Percentiles rank a stretch among this genome's conserved stretches.
Evolutionary conservation across 2,113 vertebrate genomes (phyloP).

Genomic region (Tretioscincus oriximinensis): DNA sequence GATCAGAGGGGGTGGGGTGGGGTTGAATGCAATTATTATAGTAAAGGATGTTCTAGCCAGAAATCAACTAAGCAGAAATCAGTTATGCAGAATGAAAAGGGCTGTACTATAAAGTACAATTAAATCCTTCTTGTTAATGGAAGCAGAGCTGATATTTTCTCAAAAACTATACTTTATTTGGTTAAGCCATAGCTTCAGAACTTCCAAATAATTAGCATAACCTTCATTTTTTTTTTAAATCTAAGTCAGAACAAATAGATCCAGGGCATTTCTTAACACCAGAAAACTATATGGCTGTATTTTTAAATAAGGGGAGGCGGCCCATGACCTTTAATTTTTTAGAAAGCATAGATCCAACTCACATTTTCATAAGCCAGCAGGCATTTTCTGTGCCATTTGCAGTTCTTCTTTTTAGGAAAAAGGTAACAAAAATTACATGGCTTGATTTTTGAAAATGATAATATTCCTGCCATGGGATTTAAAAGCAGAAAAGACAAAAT

Average conservation of each 20-base stretch:
- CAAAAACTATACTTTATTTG: too few relatives aligned
- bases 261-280: not conserved
- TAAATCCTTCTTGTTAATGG: too few relatives aligned
- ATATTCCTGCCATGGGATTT: not conserved
- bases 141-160: too few relatives aligned
- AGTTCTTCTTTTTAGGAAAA: constrained; percentile 9
- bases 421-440: not conserved
- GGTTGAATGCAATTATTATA: too few relatives aligned
- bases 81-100: too few relatives aligned
- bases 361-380: constrained; percentile 11
- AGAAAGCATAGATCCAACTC: not conserved
- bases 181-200: rapidly evolving
- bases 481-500: not conserved
- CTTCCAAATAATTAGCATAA: too few relatives aligned
- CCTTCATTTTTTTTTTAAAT: rapidly evolving
- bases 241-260: rapidly evolving
- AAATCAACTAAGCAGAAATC: too few relatives aligned
- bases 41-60: too few relatives aligned
- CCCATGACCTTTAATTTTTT: constrained; percentile 3
- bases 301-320: not conserved
- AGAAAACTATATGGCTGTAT: not conserved
- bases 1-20: too few relatives aligned
- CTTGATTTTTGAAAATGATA: constrained; percentile 6
- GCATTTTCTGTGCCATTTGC: constrained; percentile 3
- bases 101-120: too few relatives aligned